Evolutionary conservation across 2,888 invertebrate species (phyloP).

Genomic region (Cephus nigrinus): DNA sequence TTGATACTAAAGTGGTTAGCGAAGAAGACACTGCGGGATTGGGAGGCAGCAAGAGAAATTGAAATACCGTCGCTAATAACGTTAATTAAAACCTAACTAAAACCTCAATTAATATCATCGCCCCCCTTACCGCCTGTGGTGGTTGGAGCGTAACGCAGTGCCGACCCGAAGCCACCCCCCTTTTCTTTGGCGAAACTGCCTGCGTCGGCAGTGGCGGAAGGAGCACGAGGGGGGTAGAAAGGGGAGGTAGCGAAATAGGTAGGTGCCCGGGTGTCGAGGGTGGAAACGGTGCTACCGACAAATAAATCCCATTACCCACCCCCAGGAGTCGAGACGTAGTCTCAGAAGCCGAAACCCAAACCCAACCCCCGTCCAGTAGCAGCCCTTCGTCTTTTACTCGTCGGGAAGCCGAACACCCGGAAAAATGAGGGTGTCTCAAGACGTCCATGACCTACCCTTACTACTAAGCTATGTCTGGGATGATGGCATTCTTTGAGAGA

Average conservation of each 20-base stretch:
- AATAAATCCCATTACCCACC: conserved; percentile 65
- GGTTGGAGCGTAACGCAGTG: conserved; percentile 12
- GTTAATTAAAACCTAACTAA: conserved; percentile 61
- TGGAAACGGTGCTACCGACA: conserved; percentile 47
- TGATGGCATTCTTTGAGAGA: conserved; percentile 30
- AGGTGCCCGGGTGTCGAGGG: conserved; percentile 16
- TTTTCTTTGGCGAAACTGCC: conserved; percentile 25
- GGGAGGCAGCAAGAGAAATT: conserved; percentile 4
- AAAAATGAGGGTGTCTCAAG: conserved; percentile 56
- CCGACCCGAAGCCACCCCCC: neutral
- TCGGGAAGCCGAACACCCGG: conserved; percentile 36
- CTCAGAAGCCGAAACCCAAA: conserved; percentile 21
- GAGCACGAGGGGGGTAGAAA: conserved; percentile 20
- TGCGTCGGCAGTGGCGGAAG: neutral
- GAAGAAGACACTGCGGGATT: conserved; percentile 3
- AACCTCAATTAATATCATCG: conserved; percentile 62
- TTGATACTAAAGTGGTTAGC: conserved; percentile 13
- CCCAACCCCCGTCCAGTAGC: conserved; percentile 26
- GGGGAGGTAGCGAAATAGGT: conserved; percentile 29
- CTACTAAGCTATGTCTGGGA: conserved; percentile 33
- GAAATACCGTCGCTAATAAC: conserved; percentile 53
- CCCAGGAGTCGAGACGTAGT: conserved; percentile 32
- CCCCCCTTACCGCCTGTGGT: conserved; percentile 30
- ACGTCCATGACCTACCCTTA: conserved; percentile 60
- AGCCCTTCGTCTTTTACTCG: conserved; percentile 45